Conservation (phyloP, 2,113 vertebrate species). For the Paramisgurnus dabryanus region DNA sequence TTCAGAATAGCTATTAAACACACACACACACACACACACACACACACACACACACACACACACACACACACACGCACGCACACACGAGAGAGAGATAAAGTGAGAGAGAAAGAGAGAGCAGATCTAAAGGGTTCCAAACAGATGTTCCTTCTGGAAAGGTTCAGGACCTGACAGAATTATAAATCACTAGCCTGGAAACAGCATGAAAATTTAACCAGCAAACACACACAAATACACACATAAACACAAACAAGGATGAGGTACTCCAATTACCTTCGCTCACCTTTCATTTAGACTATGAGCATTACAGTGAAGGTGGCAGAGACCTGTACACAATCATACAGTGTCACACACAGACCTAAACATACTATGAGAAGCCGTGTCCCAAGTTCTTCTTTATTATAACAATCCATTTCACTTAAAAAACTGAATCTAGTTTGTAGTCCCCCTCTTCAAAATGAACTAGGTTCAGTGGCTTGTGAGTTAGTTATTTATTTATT, state of each 20-base stretch:
- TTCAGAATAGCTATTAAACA: conserved; percentile 39
- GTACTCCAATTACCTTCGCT: conserved; percentile 10
- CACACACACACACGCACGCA: conserved; percentile 22
- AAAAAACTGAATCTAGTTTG: background rate
- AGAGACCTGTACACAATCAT: background rate
- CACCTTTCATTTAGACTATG: background rate
- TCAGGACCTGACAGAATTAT: conserved; percentile 50
- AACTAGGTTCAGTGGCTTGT: background rate
- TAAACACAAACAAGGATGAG: background rate
- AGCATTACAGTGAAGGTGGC: background rate
- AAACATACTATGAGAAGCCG: background rate
- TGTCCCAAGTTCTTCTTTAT: background rate
- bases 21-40: conserved; percentile 23
- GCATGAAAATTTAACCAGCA: conserved; percentile 49
- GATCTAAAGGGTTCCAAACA: conserved; percentile 53
- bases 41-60: conserved; percentile 33
- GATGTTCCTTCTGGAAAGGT: conserved; percentile 53
- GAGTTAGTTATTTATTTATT: too few relatives aligned
- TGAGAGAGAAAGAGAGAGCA: conserved; percentile 2
- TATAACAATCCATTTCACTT: background rate
- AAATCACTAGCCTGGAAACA: conserved; percentile 45
- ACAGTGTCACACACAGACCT: background rate
- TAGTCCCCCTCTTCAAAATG: background rate
- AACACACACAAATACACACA: conserved; percentile 37
- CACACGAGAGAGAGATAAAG: conserved; percentile 22